Evolutionary conservation across 1,140 invertebrate species (phyloP).

Genomic region (Drosophila nigromelanica): DNA sequence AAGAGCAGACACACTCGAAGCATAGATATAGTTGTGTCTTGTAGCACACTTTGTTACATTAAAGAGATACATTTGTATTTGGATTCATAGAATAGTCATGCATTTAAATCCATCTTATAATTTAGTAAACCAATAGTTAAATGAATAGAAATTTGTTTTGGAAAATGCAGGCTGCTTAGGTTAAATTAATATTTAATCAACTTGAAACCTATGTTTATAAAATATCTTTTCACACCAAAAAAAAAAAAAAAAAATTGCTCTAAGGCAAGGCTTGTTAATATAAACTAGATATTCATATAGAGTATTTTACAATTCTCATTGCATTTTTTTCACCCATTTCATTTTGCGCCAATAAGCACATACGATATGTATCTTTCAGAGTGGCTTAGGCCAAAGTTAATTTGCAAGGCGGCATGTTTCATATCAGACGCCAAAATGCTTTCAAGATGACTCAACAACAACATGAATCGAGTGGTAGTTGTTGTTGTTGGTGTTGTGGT

Average conservation of each 20-base stretch:
- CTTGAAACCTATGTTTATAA: too few relatives aligned
- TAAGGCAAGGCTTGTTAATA: too few relatives aligned
- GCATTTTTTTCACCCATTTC: background rate
- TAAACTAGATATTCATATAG: background rate
- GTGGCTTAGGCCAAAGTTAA: conserved; percentile 80
- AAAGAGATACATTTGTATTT: background rate
- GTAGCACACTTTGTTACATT: background rate
- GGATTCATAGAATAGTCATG: too few relatives aligned
- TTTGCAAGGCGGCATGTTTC: conserved; percentile 78
- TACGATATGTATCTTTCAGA: conserved; percentile 47
- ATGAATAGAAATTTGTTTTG: too few relatives aligned
- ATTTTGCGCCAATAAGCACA: conserved; percentile 13
- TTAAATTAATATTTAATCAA: too few relatives aligned
- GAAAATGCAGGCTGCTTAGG: too few relatives aligned
- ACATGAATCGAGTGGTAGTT: conserved; percentile 27
- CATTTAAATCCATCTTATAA: too few relatives aligned
- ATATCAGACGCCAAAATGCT: conserved; percentile 76
- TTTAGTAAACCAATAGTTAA: too few relatives aligned
- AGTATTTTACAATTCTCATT: conserved; percentile 4
- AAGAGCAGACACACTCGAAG: background rate
- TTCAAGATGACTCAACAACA: conserved; percentile 79
- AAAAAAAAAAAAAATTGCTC: too few relatives aligned
- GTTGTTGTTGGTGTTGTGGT: conserved; percentile 21
- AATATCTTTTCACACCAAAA: too few relatives aligned
- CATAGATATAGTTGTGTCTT: background rate